Conservation (phyloP, 1,140 invertebrate species). For the Dysdera silvatica region DNA sequence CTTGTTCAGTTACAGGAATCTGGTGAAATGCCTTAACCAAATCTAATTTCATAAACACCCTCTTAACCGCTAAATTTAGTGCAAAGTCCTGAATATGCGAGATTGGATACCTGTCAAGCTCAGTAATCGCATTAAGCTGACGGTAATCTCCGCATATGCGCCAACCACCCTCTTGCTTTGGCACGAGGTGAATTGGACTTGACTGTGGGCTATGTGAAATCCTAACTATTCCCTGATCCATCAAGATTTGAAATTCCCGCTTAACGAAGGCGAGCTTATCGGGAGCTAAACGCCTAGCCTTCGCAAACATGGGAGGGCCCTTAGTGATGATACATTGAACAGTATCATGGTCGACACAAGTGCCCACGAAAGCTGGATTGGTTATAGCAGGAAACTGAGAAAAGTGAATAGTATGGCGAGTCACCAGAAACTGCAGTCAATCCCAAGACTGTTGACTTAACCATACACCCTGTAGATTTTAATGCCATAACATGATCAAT, state of each 20-base stretch:
- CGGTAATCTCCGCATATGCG: conserved; percentile 22
- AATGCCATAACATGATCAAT: too few relatives aligned
- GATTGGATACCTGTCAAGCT: conserved; percentile 28
- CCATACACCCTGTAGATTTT: too few relatives aligned
- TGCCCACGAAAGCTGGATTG: not conserved
- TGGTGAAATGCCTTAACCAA: conserved; percentile 20
- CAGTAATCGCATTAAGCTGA: conserved; percentile 8
- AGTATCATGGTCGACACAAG: not conserved
- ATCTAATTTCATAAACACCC: conserved; percentile 18
- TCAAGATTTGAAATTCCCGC: conserved; percentile 19
- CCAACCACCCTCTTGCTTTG: conserved; percentile 19
- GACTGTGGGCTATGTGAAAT: conserved; percentile 30
- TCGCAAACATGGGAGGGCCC: not conserved
- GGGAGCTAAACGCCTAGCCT: conserved; percentile 5
- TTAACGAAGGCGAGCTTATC: not conserved
- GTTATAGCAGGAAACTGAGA: conserved; percentile 14
- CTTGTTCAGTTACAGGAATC: conserved; percentile 10
- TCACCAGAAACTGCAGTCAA: too few relatives aligned
- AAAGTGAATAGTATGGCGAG: too few relatives aligned
- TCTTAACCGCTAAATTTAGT: conserved; percentile 1
- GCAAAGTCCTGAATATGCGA: conserved; percentile 21
- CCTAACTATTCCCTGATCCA: conserved; percentile 18
- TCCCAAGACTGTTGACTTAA: too few relatives aligned
- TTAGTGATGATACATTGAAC: conserved; percentile 13
- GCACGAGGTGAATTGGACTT: conserved; percentile 34